phyloP scores from a whole-genome alignment of 2,888 invertebrate genomes.

The Nycteola revayana region DNA sequence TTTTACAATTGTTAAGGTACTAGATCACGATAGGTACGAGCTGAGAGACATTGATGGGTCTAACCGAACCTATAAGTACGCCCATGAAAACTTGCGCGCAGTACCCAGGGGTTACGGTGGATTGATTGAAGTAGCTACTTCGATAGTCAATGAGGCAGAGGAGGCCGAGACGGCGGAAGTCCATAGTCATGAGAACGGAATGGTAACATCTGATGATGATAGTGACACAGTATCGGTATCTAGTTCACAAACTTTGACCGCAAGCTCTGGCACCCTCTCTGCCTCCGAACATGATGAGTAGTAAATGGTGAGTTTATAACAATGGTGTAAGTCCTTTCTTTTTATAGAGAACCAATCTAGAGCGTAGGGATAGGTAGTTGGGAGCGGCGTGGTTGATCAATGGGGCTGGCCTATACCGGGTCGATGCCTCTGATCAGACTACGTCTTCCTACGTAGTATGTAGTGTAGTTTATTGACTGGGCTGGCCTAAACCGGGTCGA shows the following conservation, averaged over 20 bases:
- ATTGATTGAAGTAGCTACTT: slow-evolving; percentile 1
- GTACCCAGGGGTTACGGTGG: slow-evolving; percentile 8
- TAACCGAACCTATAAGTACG: slow-evolving; percentile 21
- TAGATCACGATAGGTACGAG: slow-evolving; percentile 12
- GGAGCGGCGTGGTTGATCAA: not conserved
- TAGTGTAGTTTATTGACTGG: not conserved
- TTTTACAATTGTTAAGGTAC: no score
- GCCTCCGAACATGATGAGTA: not conserved
- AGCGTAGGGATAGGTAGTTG: not conserved
- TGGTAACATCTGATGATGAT: not conserved
- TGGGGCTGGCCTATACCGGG: not conserved
- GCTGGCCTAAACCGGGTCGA: not conserved
- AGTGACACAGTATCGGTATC: not conserved
- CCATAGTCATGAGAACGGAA: not conserved
- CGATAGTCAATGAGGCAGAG: not conserved
- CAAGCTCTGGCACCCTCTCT: not conserved
- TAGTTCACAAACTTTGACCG: not conserved
- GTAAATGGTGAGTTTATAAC: no score
- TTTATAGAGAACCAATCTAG: no score
- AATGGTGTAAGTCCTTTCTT: no score
- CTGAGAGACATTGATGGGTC: slow-evolving; percentile 17
- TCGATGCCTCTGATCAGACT: not conserved
- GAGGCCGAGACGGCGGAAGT: slow-evolving; percentile 6
- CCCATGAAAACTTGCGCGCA: slow-evolving; percentile 19
- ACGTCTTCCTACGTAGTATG: not conserved